Base-by-base conservation (phyloP, 2,113 vertebrate genomes). In the Epinephelus lanceolatus region DNA sequence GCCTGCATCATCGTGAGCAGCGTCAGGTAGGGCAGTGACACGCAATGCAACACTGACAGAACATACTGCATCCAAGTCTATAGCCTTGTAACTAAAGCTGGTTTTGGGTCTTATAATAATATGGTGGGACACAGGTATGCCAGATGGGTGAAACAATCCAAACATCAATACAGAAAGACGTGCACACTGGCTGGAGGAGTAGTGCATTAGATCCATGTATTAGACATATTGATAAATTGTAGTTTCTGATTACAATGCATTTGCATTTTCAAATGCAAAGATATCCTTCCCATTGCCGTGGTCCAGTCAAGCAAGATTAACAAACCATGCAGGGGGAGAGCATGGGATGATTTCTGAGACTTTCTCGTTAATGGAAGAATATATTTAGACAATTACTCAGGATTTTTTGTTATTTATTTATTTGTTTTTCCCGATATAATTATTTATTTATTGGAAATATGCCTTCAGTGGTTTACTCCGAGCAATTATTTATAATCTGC, bases 401-500 rank as follows among this genome's bases (percentile, higher is more conserved):
- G 23, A 40, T 12, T 72, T 67, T 76, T 52, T 78, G 8, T 6
- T 37, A 73, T 67, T 56, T 56, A 61, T 71, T 80, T 72, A 21
- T 79, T 61, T 72, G 21, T 71, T 59, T 78, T 78, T 61, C n/a
- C 71, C 57, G 19, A 67, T 65, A 66, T 59, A 55, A 69, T 75
- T 80, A 62, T 89, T 89, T 85, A 88, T 86, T 81, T 72, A 83
- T 86, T 80, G 76, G 40, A 68, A 81, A 73, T 78, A 21, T 76
- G 59, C 71, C 42, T 69, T 72, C 52, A 49, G 47, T 78, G 69
- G 68, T 86, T 89, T 85, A 83, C 67, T 78, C 47, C 5, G n/a
- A 81, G 70, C 85, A 83, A 89, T 93, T 90, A 90, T 83, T 91
- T 78, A 82, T 89, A 90, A 87, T 89, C 77, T 73, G 27, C 25